Evolutionary conservation across 2,888 invertebrate species (phyloP).

Genomic region (Frankliniella fusca): DNA sequence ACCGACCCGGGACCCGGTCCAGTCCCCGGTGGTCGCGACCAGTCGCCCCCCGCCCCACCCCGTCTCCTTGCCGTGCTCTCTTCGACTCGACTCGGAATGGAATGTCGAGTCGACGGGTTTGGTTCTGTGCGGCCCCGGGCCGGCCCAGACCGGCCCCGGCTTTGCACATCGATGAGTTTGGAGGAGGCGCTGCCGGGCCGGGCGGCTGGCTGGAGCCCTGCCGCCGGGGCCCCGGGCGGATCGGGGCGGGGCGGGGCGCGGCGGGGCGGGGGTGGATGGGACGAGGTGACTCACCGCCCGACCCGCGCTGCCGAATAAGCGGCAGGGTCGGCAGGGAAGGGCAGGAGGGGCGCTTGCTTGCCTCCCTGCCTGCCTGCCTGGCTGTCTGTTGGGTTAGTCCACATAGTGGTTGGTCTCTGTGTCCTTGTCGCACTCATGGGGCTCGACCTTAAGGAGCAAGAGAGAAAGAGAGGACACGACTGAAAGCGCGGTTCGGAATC

Average conservation of each 20-base stretch:
- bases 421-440: too few relatives aligned
- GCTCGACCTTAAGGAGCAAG: too few relatives aligned
- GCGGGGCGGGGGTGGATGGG: not conserved
- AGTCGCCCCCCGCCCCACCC: not conserved
- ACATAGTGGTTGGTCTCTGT: too few relatives aligned
- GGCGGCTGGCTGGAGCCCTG: too few relatives aligned
- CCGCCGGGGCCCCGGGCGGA: not conserved
- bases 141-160: not conserved
- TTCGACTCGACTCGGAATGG: not conserved
- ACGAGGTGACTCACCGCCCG: not conserved
- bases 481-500: too few relatives aligned
- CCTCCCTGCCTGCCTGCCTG: not conserved
- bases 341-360: not conserved
- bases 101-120: not conserved
- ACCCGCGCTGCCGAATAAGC: not conserved
- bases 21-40: too few relatives aligned
- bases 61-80: not conserved
- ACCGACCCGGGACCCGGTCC: too few relatives aligned
- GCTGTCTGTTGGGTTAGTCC: too few relatives aligned
- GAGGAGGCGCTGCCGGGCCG: too few relatives aligned
- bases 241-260: not conserved
- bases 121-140: not conserved
- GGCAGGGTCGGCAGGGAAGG: not conserved
- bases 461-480: too few relatives aligned
- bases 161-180: slow-evolving; percentile 1